Percentiles rank a stretch among this genome's conserved stretches.
phyloP scores from a whole-genome alignment of 2,797 vertebrate species.

The Megalops cyprinoides region DNA sequence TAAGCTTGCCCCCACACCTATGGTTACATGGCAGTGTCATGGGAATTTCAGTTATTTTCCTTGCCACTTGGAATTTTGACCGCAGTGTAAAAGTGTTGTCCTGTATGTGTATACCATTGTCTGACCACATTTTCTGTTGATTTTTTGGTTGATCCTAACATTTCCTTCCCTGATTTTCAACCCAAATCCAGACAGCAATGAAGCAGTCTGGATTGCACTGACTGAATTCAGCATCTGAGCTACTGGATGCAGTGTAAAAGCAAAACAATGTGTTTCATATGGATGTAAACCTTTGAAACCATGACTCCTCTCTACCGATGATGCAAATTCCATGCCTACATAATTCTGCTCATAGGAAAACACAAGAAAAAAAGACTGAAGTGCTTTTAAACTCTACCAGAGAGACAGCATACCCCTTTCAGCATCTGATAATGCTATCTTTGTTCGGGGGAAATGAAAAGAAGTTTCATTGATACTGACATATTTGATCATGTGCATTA shows the following conservation, averaged over 20 bases:
- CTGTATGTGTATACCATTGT: not conserved
- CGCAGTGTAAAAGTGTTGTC: not conserved
- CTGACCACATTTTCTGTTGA: not conserved
- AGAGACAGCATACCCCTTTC: not conserved
- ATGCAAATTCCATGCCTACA: not conserved
- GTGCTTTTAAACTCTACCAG: slow-evolving; percentile 11
- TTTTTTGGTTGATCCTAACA: too few relatives aligned
- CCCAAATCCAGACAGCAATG: not conserved
- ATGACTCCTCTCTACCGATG: not conserved
- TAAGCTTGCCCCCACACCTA: not conserved
- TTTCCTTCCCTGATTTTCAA: not conserved
- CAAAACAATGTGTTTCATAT: not conserved
- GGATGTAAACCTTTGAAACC: not conserved
- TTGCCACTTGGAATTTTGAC: not conserved
- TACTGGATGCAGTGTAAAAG: not conserved
- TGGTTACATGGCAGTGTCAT: not conserved
- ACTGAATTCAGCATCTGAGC: slow-evolving; percentile 12
- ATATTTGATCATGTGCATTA: not conserved
- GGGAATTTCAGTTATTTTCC: too few relatives aligned
- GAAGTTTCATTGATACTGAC: not conserved
- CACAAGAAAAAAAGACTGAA: not conserved
- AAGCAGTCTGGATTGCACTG: not conserved
- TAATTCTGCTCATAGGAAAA: too few relatives aligned
- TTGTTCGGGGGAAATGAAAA: slow-evolving; percentile 8
- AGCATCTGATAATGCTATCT: not conserved